These are phyloP conservation scores for Camptogramma bilineatum DNA, from an alignment of 2,888 invertebrate genomes.

Conservation along the genomic window DNA sequence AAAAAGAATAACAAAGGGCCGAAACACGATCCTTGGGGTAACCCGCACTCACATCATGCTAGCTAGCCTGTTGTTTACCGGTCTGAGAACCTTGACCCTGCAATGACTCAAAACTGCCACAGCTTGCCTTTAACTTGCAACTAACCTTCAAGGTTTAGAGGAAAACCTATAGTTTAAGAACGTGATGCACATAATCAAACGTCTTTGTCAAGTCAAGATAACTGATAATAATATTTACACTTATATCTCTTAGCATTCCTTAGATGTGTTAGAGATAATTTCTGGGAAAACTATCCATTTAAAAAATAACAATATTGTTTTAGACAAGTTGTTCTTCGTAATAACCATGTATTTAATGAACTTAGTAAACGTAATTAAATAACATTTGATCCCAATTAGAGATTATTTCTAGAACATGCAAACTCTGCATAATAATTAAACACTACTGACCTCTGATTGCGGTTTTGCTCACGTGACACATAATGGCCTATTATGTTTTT, in stretches of 20 bases:
- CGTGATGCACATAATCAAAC: constrained; percentile 55
- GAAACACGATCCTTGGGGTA: constrained; percentile 55
- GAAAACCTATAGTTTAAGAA: constrained; percentile 52
- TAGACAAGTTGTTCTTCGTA: not conserved
- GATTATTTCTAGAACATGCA: not conserved
- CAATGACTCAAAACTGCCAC: constrained; percentile 54
- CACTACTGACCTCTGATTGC: not conserved
- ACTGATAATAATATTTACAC: constrained; percentile 1
- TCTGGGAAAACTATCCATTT: no score
- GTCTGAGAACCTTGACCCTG: constrained; percentile 60
- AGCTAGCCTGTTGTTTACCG: constrained; percentile 36
- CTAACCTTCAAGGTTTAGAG: constrained; percentile 54
- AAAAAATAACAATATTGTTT: no score
- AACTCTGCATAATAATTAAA: not conserved
- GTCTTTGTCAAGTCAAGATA: constrained; percentile 34
- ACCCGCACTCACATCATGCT: constrained; percentile 51
- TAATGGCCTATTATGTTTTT: no score
- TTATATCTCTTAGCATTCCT: not conserved
- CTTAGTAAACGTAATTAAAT: constrained; percentile 1
- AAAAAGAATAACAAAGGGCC: constrained; percentile 47
- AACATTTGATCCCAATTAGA: constrained; percentile 1
- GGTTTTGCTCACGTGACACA: no score
- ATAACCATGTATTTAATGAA: not conserved
- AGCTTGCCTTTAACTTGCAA: constrained; percentile 44
- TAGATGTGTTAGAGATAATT: no score